Evolutionary conservation across 2,888 invertebrate species (phyloP), one percentile per base, ranked within the genome.

Genomic region (Ectobius pallidus): DNA sequence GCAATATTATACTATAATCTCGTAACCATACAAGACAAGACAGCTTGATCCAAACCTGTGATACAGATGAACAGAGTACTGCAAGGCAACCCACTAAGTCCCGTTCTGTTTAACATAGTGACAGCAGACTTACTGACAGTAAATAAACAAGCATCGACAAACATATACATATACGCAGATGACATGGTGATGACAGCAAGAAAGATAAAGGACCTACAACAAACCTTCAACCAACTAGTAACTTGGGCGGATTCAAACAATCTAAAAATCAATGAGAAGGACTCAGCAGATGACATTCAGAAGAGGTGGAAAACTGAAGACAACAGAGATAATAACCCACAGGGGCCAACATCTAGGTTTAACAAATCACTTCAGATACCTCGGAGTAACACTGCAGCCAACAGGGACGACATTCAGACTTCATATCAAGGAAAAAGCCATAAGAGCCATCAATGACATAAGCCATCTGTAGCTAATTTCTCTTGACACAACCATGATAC

Each of bases 361-460:
- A 9, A 14, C 14, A 39, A 39, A 39, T 39, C 7, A 6, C 14
- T 39, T 39, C 39, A 39, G 14, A 39, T 39, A 39, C 14, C 39
- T 39, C 7, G 14, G 7, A 39, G 39, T 39, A 14, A 39, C 39
- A 39, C 14, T 39, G 14, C 39, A 39, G 7, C 6, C 46, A 46
- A 46, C 46, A 14, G 46, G 46, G 18, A 46, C 46, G 11, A 46
- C 46, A 14, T 46, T 46, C 46, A n/a, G 16, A 11, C 7, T 7
- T 3, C 46, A 46, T n/a, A n/a, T 46, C 7, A 46, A 46, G n/a
- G 46, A 46, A n/a, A 46, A 46, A 46, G 46, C 46, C 46, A 46
- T n/a, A n/a, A 46, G n/a, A 46, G 46, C 46, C 7, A 46, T 46
- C n/a, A 46, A 46, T n/a, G 46, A 46, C 46, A n/a, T 46, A 46